Evolutionary conservation across 2,888 invertebrate genomes (phyloP), one percentile per base, ranked within the genome.

Genomic region (Heliconius ethilla): DNA sequence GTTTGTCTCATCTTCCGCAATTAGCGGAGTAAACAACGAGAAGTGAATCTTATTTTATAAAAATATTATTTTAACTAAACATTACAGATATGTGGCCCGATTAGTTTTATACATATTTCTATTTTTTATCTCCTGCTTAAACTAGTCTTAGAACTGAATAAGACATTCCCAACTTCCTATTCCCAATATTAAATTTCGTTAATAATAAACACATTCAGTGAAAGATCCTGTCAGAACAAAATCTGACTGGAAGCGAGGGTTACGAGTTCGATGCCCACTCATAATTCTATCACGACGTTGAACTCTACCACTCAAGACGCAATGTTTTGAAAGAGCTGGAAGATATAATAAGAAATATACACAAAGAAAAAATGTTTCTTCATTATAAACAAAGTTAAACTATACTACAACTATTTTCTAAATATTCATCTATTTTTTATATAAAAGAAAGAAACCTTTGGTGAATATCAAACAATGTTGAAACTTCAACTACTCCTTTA

Each of bases 401-500:
- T 51, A 7, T n/a, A 67, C n/a, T n/a, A 37, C 4, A 11, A 67
- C 5, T 67, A n/a, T 37, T 66, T 65, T 65, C 65, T 37, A 37
- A 66, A 10, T 33, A 66, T 10, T 33, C 1, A 66, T 33, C 22
- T 22, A 27, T 63, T 63, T 63, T 29, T 63, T 63, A 27, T 63
- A 63, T 65, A 13, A 74, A 65, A 63, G 6, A 37, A 63, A 22
- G 25, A 63, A 62, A 74, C 10, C 25, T 25, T 5, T 55, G 25
- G n/a, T 6, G 37, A 70, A 59, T 63, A 62, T 45, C 18, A 70
- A 75, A 10, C 37, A 75, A 66, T 29, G 66, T 67, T 59, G 25
- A 27, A 78, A 75, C 27, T 75, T 75, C 7, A 67, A 55, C 40
- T 67, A 75, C 18, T 33, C 7, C 11, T 51, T 63, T 25, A 75